These are phyloP conservation scores for Brachionus plicatilis DNA, from an alignment of 1,140 invertebrate genomes.

Conservation along the genomic window DNA sequence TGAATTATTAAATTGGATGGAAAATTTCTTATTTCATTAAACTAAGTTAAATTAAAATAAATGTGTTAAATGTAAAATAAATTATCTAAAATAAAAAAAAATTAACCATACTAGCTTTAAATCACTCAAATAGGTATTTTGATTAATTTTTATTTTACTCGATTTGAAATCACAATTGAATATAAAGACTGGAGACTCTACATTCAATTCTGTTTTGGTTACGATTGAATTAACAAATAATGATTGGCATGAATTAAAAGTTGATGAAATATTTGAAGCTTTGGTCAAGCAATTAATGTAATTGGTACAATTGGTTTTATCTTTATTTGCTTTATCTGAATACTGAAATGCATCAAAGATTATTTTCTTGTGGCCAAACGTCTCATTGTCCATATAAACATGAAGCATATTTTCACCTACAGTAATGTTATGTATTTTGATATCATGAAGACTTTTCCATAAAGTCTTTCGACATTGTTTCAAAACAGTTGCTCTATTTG, in stretches of 20 bases:
- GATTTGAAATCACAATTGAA: slow-evolving; percentile 1
- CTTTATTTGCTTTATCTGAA: background rate
- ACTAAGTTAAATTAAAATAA: background rate
- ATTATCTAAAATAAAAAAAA: background rate
- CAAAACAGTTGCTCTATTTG: slow-evolving; percentile 39
- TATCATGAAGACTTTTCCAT: slow-evolving; percentile 51
- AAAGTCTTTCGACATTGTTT: slow-evolving; percentile 45
- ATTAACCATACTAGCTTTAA: background rate
- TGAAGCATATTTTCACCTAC: background rate
- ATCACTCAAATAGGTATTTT: background rate
- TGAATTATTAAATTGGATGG: slow-evolving; percentile 5
- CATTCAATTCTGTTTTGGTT: background rate
- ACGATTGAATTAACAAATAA: background rate
- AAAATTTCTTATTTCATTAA: background rate
- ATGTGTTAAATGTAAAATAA: background rate
- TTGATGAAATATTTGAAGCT: background rate
- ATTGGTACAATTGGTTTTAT: background rate
- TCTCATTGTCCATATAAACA: slow-evolving; percentile 23
- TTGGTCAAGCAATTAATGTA: background rate
- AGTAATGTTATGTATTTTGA: slow-evolving; percentile 44
- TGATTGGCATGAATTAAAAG: background rate
- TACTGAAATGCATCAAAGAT: background rate
- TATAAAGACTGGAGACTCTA: background rate
- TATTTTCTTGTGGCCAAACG: background rate
- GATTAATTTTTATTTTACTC: background rate